Percentiles rank a stretch among this genome's conserved stretches.
These are phyloP conservation scores for Bos indicus DNA, from an alignment of 2,113 vertebrate species.

Conservation along the genomic window DNA sequence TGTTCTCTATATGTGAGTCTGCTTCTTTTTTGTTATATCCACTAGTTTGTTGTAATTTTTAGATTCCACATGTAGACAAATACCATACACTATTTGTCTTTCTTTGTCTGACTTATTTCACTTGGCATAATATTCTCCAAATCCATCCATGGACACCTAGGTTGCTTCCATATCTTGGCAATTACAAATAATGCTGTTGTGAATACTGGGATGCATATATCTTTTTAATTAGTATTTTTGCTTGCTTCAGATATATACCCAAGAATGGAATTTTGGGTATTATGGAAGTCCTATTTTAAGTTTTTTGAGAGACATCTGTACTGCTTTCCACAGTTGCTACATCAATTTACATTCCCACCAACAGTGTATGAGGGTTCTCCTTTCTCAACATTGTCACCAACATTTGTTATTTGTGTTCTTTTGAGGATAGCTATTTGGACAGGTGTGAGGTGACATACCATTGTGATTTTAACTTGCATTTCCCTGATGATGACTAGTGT, in stretches of 20 bases:
- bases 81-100: neutral
- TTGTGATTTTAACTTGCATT: neutral
- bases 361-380: neutral
- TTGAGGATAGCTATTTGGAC: neutral
- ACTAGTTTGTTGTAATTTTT: neutral
- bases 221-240: neutral
- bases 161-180: neutral
- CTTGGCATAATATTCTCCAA: neutral
- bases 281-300: neutral
- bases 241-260: neutral
- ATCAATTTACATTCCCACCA: neutral
- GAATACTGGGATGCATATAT: neutral
- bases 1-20: neutral
- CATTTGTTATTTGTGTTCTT: neutral
- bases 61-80: neutral
- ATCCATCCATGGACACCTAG: neutral
- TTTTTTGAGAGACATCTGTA: neutral
- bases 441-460: neutral
- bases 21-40: neutral
- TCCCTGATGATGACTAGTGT: neutral
- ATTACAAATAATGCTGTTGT: neutral
- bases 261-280: neutral
- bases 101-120: neutral
- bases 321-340: neutral
- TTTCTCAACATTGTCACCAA: neutral